Percentiles rank a stretch among this genome's conserved stretches.
Conservation (phyloP, 2,113 vertebrate species). For the Odocoileus hemionus region DNA sequence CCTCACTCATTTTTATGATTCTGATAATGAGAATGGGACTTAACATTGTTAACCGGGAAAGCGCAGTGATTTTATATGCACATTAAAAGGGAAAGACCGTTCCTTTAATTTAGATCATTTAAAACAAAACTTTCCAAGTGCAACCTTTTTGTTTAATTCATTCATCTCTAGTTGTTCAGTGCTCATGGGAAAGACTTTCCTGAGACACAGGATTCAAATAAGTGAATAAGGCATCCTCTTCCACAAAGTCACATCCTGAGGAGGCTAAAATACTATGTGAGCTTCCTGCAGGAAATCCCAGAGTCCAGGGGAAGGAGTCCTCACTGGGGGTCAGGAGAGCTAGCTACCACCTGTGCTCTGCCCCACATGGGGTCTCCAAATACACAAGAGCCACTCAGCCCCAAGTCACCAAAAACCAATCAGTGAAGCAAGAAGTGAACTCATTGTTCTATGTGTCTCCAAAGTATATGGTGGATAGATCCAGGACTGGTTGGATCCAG, state of each 20-base stretch:
- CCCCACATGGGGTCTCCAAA: fast-evolving
- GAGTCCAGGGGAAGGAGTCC: too few species aligned
- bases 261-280: fast-evolving
- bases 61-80: constrained; percentile 66
- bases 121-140: constrained; percentile 78
- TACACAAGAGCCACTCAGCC: fast-evolving
- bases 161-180: constrained; percentile 26
- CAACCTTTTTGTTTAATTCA: constrained; percentile 73
- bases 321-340: background rate
- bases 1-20: constrained; percentile 77
- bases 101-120: constrained; percentile 78
- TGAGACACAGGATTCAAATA: background rate
- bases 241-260: background rate
- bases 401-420: background rate
- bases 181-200: constrained; percentile 30
- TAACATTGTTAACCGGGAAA: constrained; percentile 71
- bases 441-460: fast-evolving
- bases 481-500: background rate
- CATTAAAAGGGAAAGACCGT: constrained; percentile 64
- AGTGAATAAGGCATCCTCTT: background rate
- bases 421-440: background rate
- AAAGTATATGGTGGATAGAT: background rate
- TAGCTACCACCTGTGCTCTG: fast-evolving
- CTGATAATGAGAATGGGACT: constrained; percentile 77
- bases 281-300: fast-evolving